Conservation (phyloP, 2,888 invertebrate genomes). For the Yponomeuta plumbellus region DNA sequence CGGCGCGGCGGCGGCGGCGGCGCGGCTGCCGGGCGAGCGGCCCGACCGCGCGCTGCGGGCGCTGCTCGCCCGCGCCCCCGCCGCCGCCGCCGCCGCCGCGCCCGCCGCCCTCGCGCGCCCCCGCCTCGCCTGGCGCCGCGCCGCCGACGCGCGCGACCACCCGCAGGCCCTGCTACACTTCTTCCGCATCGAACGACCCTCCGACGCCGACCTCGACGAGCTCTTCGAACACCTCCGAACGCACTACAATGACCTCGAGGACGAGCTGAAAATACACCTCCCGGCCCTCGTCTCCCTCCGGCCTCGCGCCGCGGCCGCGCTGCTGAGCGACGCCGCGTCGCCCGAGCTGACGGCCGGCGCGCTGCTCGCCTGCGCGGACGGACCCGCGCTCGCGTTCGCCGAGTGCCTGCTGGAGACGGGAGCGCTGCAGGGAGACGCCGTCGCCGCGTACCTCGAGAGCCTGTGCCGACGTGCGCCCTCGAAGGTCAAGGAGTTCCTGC, state of each 20-base stretch:
- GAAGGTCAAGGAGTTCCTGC: slow-evolving; percentile 45
- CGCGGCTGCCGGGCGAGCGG: slow-evolving; percentile 42
- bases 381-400: slow-evolving; percentile 43
- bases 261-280: slow-evolving; percentile 15
- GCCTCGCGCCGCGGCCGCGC: slow-evolving; percentile 41
- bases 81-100: slow-evolving; percentile 28
- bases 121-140: slow-evolving; percentile 43
- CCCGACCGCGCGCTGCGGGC: slow-evolving; percentile 51
- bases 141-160: slow-evolving; percentile 28
- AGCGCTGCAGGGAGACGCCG: slow-evolving; percentile 35
- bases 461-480: slow-evolving; percentile 43
- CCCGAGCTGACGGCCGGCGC: slow-evolving; percentile 31
- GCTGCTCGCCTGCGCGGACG: slow-evolving; percentile 30
- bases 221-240: slow-evolving; percentile 52
- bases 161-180: slow-evolving; percentile 44
- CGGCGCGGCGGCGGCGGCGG: slow-evolving; percentile 41
- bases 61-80: slow-evolving; percentile 44
- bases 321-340: slow-evolving; percentile 38
- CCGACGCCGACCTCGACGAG: slow-evolving; percentile 50
- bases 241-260: slow-evolving; percentile 30
- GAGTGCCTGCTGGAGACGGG: slow-evolving; percentile 43
- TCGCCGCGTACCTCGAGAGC: slow-evolving; percentile 44
- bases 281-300: slow-evolving; percentile 36
- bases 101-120: slow-evolving; percentile 43
- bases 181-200: slow-evolving; percentile 45